Evolutionary conservation across 2,797 vertebrate species (phyloP).

Genomic region (Squalus acanthias): DNA sequence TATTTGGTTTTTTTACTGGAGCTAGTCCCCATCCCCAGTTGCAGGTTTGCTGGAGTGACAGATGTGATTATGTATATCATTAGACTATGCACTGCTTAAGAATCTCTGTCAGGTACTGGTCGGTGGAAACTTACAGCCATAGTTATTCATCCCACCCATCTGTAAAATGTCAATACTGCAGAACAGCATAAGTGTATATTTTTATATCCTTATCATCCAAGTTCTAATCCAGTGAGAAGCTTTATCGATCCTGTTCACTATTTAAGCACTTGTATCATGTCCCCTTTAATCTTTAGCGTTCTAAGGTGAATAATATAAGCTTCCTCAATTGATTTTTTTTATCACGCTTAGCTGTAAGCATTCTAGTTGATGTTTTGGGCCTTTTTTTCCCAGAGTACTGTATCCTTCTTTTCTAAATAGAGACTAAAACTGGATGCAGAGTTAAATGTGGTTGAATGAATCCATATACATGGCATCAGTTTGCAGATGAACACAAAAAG

Average conservation of each 20-base stretch:
- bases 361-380: neutral
- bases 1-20: neutral
- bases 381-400: neutral
- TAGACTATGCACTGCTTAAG: neutral
- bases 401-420: neutral
- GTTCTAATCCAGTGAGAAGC: neutral
- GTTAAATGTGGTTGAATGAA: neutral
- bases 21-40: neutral
- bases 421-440: neutral
- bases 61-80: neutral
- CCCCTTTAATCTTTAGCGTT: neutral
- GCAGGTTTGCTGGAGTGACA: neutral
- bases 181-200: neutral
- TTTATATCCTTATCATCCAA: neutral
- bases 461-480: neutral
- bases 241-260: neutral
- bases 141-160: neutral
- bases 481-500: neutral
- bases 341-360: neutral
- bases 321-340: neutral
- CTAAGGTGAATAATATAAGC: neutral
- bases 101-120: neutral
- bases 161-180: neutral
- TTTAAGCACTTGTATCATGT: slow-evolving; percentile 6
- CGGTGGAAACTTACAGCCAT: neutral